phyloP scores from a whole-genome alignment of 2,888 invertebrate species.

The Pediacus dermestoides region DNA sequence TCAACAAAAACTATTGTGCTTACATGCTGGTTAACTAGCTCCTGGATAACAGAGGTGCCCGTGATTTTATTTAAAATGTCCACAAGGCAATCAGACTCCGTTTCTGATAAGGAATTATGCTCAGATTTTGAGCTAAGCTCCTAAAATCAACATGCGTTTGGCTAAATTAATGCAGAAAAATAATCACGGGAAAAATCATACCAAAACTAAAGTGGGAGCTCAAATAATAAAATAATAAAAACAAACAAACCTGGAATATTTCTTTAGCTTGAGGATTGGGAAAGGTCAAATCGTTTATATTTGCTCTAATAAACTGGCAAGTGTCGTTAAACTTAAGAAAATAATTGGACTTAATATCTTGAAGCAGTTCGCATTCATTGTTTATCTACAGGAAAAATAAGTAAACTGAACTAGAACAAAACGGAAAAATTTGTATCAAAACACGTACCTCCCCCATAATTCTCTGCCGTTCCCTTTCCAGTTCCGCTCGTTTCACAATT shows the following conservation, averaged over 20 bases:
- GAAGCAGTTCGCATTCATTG: slow-evolving; percentile 61
- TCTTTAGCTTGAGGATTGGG: slow-evolving; percentile 39
- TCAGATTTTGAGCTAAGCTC: slow-evolving; percentile 56
- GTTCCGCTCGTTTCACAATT: slow-evolving; percentile 50
- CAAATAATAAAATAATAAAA: slow-evolving; percentile 18
- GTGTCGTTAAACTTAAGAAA: slow-evolving; percentile 39
- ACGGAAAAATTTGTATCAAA: slow-evolving; percentile 28
- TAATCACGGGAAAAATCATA: slow-evolving; percentile 4
- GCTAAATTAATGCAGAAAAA: slow-evolving; percentile 1
- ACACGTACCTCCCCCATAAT: slow-evolving; percentile 51
- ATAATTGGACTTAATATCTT: slow-evolving; percentile 44
- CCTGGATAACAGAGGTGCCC: slow-evolving; percentile 63
- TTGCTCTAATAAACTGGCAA: slow-evolving; percentile 41
- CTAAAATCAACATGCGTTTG: slow-evolving; percentile 38
- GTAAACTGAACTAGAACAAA: slow-evolving; percentile 38
- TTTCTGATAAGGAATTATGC: slow-evolving; percentile 54
- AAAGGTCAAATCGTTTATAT: slow-evolving; percentile 44
- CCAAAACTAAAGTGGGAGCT: slow-evolving; percentile 10
- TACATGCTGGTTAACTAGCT: slow-evolving; percentile 70
- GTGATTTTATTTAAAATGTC: slow-evolving; percentile 65
- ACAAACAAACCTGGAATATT: slow-evolving; percentile 40
- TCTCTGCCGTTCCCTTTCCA: slow-evolving; percentile 55
- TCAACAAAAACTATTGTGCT: slow-evolving; percentile 41
- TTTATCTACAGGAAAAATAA: slow-evolving; percentile 57
- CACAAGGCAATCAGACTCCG: slow-evolving; percentile 60